These are phyloP conservation scores for Leucoraja erinaceus DNA, from an alignment of 2,113 vertebrate species.

Conservation along the genomic window DNA sequence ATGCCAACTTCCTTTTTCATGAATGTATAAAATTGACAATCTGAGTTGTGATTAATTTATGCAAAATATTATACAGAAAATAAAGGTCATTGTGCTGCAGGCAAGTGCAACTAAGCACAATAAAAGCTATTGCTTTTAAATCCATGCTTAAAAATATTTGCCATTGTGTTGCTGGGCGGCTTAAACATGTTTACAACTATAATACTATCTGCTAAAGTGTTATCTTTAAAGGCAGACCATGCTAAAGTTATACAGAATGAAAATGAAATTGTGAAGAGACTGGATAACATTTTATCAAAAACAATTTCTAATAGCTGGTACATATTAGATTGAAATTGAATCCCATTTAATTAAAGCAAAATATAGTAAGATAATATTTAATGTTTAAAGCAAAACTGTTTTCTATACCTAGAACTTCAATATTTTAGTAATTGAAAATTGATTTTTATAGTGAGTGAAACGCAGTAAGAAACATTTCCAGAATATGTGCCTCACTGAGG, in stretches of 20 bases:
- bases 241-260: neutral
- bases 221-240: neutral
- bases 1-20: neutral
- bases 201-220: neutral
- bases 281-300: neutral
- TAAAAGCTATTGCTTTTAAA: neutral
- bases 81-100: neutral
- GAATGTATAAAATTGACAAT: neutral
- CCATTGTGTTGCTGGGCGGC: neutral
- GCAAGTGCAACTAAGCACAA: neutral
- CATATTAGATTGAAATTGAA: neutral
- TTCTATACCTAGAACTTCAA: too few relatives aligned
- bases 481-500: too few relatives aligned
- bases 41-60: conserved; percentile 11
- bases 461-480: too few relatives aligned
- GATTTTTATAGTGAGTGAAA: too few relatives aligned
- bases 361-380: neutral
- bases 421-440: too few relatives aligned
- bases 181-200: neutral
- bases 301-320: neutral
- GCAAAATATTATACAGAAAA: neutral
- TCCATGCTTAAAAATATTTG: neutral
- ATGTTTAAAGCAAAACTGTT: too few relatives aligned
- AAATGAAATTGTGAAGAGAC: neutral
- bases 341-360: neutral